Conservation (phyloP, 37 sponge, comb jelly and placozoan species). For the Tethya wilhelma region DNA sequence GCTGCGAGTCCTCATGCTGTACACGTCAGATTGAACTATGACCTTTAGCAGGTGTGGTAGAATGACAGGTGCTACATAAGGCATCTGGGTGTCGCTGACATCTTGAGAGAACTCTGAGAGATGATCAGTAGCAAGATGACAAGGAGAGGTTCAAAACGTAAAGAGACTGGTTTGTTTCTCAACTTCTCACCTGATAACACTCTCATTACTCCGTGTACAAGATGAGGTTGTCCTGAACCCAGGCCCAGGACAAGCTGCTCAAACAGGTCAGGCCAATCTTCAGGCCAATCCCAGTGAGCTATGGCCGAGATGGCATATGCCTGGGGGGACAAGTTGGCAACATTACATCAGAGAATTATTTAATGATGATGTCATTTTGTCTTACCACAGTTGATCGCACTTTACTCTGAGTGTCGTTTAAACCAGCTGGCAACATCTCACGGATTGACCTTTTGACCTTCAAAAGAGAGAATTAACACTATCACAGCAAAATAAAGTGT, state of each 20-base stretch:
- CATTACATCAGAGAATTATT: neutral
- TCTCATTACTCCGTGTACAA: conserved; percentile 80
- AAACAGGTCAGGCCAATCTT: conserved; percentile 77
- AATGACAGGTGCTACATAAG: conserved; percentile 52
- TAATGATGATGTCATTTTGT: neutral
- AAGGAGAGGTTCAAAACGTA: too few relatives aligned
- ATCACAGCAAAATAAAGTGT: neutral
- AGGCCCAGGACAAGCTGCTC: conserved; percentile 49
- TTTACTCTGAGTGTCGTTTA: conserved; percentile 63
- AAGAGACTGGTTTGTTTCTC: too few relatives aligned
- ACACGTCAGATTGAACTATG: conserved; percentile 40
- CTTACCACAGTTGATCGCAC: conserved; percentile 71
- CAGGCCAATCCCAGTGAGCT: conserved; percentile 86
- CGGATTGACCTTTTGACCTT: conserved; percentile 58
- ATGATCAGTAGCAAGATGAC: too few relatives aligned
- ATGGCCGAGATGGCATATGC: conserved; percentile 82
- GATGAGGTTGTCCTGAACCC: conserved; percentile 33
- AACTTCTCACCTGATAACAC: conserved; percentile 62
- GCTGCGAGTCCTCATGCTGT: conserved; percentile 51
- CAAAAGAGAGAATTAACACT: neutral
- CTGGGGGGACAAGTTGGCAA: conserved; percentile 15
- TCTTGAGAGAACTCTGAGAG: conserved; percentile 72
- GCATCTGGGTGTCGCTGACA: conserved; percentile 58
- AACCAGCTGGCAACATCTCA: conserved; percentile 40
- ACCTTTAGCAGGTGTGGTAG: conserved; percentile 62